Base-by-base conservation (phyloP, 2,888 invertebrate species). In the Lasioglossum zephyrum region DNA sequence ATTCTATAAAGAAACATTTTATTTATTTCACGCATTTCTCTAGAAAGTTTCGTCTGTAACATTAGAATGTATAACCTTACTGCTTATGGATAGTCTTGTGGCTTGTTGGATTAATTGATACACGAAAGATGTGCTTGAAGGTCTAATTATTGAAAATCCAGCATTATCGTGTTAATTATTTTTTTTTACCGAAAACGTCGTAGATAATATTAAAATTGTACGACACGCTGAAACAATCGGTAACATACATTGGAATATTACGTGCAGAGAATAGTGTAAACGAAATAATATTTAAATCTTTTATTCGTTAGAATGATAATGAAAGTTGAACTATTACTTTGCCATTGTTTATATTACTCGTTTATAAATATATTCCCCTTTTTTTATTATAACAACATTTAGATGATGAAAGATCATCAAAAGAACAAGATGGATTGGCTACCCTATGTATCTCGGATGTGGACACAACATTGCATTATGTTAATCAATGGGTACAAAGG, bases 401-500 rank as follows among this genome's bases (percentile, higher is more conserved):
- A 98, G 98, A 97, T 96, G 98, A 98, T 96, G 97, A 97, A 92
- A 97, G 97, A 95, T 96, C 97, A 93, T 97, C 97, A 92, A 97
- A 97, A 95, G 97, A 98, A 95, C 97, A 97, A 94, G 97, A 97
- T 92, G 97, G 97, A 95, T 97, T 97, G 95, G 97, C 97, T 91
- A 96, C 96, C 92, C 96, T 98, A 95, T 97, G 96, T 94, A 97
- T 97, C 95, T 97, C 97, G 95, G 98, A 98, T 96, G 97, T 98
- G 90, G 97, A 98, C 95, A 97, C 97, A 91, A 97, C 98, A 88
- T 96, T 98, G 93, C 97, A 97, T 93, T 98, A 98, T 95, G 97
- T 98, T 93, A 97, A 98, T 95, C 97, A 98, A 92, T 98, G 98
- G 98, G 97, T 98, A 89, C 97, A 98, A 95, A 97, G 98, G 98